phyloP scores from a whole-genome alignment of 2,888 invertebrate species.

The Achlya flavicornis region DNA sequence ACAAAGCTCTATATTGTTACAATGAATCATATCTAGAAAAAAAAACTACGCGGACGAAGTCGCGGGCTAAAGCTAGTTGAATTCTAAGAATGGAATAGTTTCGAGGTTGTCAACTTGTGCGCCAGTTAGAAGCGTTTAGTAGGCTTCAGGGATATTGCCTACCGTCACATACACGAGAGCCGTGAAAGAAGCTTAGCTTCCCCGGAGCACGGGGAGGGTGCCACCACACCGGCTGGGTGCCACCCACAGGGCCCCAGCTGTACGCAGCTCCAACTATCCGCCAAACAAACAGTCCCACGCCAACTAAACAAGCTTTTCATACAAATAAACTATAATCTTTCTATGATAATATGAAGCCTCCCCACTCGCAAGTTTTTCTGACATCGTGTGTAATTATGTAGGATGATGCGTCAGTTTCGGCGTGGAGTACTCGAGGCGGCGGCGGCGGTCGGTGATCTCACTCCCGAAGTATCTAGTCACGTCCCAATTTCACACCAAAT shows the following conservation, averaged over 20 bases:
- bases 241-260: neutral
- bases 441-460: neutral
- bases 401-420: neutral
- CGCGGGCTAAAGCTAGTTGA: no score
- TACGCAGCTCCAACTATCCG: conserved; percentile 1
- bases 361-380: neutral
- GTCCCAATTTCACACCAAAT: neutral
- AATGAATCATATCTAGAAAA: no score
- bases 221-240: neutral
- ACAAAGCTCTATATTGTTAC: no score
- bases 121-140: neutral
- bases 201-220: neutral
- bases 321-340: neutral
- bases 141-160: neutral
- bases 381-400: neutral
- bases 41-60: no score
- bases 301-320: neutral
- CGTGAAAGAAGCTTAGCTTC: neutral
- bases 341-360: neutral
- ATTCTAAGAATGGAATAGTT: no score
- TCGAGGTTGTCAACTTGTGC: neutral
- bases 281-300: neutral
- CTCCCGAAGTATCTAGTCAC: neutral
- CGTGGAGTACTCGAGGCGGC: neutral
- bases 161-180: neutral